Conservation (phyloP, 2,113 vertebrate species). For the Gavia stellata region DNA sequence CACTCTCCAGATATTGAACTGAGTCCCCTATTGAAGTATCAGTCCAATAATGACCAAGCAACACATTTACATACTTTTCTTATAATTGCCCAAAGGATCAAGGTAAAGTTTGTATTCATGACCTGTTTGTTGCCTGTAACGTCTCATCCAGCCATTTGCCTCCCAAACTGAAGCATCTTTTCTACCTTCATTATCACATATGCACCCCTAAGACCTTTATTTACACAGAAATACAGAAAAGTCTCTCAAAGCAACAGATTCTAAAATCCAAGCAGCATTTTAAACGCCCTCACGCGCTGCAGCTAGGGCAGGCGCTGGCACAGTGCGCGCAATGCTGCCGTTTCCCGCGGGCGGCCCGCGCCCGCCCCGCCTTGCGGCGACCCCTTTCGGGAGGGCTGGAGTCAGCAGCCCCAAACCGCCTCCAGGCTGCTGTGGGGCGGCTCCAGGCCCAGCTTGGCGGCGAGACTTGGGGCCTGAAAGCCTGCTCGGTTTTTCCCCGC, state of each 20-base stretch:
- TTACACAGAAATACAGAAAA: background rate
- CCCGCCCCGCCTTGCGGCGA: constrained; percentile 20
- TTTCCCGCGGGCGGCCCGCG: accelerated
- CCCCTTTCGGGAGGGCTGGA: constrained; percentile 24
- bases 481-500: no score
- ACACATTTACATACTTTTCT: background rate
- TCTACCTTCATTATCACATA: background rate
- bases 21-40: background rate
- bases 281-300: background rate
- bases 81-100: background rate
- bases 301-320: accelerated
- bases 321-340: background rate
- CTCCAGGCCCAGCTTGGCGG: no score
- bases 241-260: background rate
- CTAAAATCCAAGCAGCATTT: background rate
- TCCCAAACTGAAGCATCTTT: background rate
- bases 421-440: background rate
- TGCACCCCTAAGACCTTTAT: background rate
- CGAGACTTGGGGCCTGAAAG: no score
- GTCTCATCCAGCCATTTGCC: background rate
- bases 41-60: background rate
- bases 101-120: background rate
- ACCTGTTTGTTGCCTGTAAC: background rate
- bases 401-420: background rate
- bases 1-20: background rate